phyloP scores from a whole-genome alignment of 1,140 invertebrate genomes.

The Pogonus chalceus region DNA sequence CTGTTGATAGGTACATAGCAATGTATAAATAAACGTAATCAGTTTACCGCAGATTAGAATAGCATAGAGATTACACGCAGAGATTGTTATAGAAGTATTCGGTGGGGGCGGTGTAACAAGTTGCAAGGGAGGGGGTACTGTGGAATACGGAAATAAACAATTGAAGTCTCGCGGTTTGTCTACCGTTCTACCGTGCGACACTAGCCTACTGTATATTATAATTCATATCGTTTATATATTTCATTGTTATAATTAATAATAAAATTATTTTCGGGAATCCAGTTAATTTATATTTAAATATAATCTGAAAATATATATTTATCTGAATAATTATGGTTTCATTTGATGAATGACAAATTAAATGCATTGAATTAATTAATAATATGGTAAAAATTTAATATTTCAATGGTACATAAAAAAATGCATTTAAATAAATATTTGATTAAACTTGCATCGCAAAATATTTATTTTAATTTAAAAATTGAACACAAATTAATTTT shows the following conservation, averaged over 20 bases:
- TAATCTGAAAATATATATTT: background rate
- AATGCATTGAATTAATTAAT: background rate
- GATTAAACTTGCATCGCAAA: too few relatives aligned
- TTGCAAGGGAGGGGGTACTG: background rate
- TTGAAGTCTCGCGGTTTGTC: background rate
- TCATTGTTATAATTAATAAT: background rate
- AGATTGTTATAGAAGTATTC: background rate
- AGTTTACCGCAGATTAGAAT: background rate
- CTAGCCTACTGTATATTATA: background rate
- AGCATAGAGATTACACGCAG: background rate
- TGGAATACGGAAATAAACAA: slow-evolving; percentile 10
- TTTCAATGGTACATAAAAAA: too few relatives aligned
- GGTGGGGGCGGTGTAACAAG: background rate
- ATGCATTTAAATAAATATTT: too few relatives aligned
- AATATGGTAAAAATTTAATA: background rate
- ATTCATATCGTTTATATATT: background rate
- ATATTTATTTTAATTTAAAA: too few relatives aligned
- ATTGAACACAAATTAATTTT: too few relatives aligned
- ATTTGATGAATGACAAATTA: background rate
- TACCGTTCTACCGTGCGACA: background rate
- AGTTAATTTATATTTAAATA: background rate
- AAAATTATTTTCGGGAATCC: background rate
- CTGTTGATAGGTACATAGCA: too few relatives aligned
- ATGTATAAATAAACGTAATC: background rate
- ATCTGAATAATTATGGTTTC: background rate